Evolutionary conservation across 2,888 invertebrate genomes (phyloP).

Genomic region (Oxytorus armatus): DNA sequence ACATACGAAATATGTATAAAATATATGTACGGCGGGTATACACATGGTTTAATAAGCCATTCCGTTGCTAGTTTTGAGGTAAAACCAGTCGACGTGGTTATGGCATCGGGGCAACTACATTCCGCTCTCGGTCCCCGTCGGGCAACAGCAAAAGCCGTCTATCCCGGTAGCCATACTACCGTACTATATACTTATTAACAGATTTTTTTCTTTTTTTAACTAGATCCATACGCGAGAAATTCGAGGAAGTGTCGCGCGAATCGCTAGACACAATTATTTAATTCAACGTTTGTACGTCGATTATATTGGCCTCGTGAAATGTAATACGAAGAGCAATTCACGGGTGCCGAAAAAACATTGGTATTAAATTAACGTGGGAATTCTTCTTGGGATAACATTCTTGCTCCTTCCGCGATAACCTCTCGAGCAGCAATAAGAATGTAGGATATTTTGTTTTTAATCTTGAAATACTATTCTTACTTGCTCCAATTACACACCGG

Average conservation of each 20-base stretch:
- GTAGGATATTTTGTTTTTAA: background rate
- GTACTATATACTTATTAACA: background rate
- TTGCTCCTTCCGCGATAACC: background rate
- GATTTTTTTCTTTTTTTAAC: background rate
- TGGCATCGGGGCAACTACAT: conserved; percentile 68
- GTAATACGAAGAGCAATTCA: too few relatives aligned
- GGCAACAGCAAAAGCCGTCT: conserved; percentile 20
- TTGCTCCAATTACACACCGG: background rate
- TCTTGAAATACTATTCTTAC: background rate
- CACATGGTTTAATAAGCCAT: conserved; percentile 43
- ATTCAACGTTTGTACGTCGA: too few relatives aligned
- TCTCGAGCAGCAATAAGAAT: background rate
- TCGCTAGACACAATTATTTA: too few relatives aligned
- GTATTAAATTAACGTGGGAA: too few relatives aligned
- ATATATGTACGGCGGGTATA: conserved; percentile 2
- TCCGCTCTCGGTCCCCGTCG: conserved; percentile 28
- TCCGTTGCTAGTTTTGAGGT: conserved; percentile 68
- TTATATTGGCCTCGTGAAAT: too few relatives aligned
- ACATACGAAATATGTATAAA: too few relatives aligned
- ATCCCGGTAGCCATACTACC: conserved; percentile 46
- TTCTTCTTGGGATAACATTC: too few relatives aligned
- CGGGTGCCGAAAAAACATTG: too few relatives aligned
- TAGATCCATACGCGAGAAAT: background rate
- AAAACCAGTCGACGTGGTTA: conserved; percentile 70
- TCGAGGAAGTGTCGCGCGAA: conserved; percentile 2